phyloP scores from a whole-genome alignment of 1,140 invertebrate genomes.

The Danaus melanippus region DNA sequence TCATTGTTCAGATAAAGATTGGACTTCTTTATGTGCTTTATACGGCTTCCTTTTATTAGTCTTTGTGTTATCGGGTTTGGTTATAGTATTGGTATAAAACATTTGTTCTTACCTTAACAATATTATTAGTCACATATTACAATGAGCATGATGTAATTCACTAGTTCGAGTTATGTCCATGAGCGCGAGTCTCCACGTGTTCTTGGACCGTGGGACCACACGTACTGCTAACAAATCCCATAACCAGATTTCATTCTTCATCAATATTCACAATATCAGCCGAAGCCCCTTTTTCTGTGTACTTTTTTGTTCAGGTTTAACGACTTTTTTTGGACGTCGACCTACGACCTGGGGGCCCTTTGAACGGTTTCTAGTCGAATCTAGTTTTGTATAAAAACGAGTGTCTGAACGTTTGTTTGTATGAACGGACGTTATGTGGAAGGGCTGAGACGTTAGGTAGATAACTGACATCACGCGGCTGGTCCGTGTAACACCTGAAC shows the following conservation, averaged over 20 bases:
- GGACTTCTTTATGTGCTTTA: conserved; percentile 17
- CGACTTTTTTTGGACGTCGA: conserved; percentile 52
- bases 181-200: conserved; percentile 24
- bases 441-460: conserved; percentile 16
- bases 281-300: conserved; percentile 55
- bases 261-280: conserved; percentile 71
- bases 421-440: conserved; percentile 26
- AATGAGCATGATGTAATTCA: no score
- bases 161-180: no score
- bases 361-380: conserved; percentile 41
- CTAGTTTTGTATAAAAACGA: conserved; percentile 61
- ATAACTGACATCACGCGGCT: neutral
- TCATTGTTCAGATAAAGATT: conserved; percentile 50
- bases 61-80: no score
- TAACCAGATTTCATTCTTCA: conserved; percentile 68
- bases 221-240: conserved; percentile 45
- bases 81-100: no score
- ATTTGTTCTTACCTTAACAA: no score
- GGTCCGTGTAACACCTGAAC: no score
- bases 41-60: conserved; percentile 21
- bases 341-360: conserved; percentile 49
- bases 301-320: conserved; percentile 54
- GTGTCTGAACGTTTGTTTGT: conserved; percentile 40
- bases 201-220: conserved; percentile 57
- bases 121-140: no score